Base-by-base conservation (phyloP, 2,888 invertebrate genomes). In the Alviniconcha strummeri region DNA sequence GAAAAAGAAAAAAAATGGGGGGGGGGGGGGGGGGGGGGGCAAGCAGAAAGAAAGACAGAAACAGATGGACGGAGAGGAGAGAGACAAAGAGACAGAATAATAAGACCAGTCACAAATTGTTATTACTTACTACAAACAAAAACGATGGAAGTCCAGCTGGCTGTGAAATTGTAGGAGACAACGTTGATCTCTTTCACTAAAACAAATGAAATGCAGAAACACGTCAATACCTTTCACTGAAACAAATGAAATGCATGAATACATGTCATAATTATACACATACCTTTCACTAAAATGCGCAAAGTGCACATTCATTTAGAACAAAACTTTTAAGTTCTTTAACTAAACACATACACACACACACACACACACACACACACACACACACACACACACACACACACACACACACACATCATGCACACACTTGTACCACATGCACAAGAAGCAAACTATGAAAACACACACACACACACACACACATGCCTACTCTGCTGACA, bases 91-190 rank as follows among this genome's bases (percentile, higher is more conserved):
- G n/a, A 69, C 17, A 69, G n/a, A 69, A 60, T 69, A 69, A 69
- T 13, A 4, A 69, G 6, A 69, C 9, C 13, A 17, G 15, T 15
- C 75, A 64, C 64, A 64, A 75, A 71, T 17, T 5, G 54, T 7
- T 75, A 9, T 13, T 85, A 90, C 91, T 91, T 89, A 93, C 93
- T 87, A 82, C 90, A 89, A 7, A 92, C 89, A 90, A 93, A 93
- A n/a, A 89, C 87, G 56, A 92, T 90, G 69, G 92, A 91, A 56
- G 90, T 89, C 90, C 91, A 91, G 19, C 90, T 91, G 56, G 90
- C 87, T 17, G 89, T 87, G 82, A 90, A 90, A 64, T 90, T 88
- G 81, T 91, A 90, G 15, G 85, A 87, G 19, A 85, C 85, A 9
- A 90, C 88, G 83, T 88, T 86, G 17, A 87, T 85, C 52, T 84